phyloP scores from a whole-genome alignment of 2,113 vertebrate species.

The Synodontis membranacea region DNA sequence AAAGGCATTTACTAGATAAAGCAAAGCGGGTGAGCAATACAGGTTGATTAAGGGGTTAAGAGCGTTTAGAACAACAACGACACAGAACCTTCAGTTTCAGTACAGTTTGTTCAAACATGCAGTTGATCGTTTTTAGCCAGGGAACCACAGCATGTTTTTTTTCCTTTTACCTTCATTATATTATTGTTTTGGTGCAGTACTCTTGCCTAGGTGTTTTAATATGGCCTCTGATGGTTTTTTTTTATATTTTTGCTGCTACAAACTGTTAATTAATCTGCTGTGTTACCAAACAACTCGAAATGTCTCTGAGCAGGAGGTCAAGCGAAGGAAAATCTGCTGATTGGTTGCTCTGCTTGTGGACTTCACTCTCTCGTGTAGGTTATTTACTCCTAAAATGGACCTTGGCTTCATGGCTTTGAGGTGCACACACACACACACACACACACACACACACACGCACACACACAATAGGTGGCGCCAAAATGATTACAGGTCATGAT shows the following conservation, averaged over 20 bases:
- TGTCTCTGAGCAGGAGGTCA: slow-evolving; percentile 8
- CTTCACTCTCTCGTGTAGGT: slow-evolving; percentile 20
- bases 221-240: not conserved
- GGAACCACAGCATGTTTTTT: not conserved
- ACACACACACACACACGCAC: not conserved
- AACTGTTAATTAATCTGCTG: not conserved
- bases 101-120: not conserved
- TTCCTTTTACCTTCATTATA: not conserved
- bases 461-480: slow-evolving; percentile 20
- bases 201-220: not conserved
- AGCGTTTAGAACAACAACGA: not conserved
- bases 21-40: not conserved
- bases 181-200: not conserved
- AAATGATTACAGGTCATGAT: slow-evolving; percentile 11
- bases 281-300: slow-evolving; percentile 40
- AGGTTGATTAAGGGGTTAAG: not conserved
- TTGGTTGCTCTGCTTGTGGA: slow-evolving; percentile 6
- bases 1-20: not conserved
- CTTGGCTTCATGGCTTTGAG: not conserved
- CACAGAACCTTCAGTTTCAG: not conserved
- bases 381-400: slow-evolving; percentile 39
- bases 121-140: not conserved
- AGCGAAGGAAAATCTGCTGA: slow-evolving; percentile 21
- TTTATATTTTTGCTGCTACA: not conserved
- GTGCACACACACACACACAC: not conserved